A percentile compares a stretch with the other conserved stretches of the same genome.
Conservation (phyloP, 2,888 invertebrate genomes). For the Netelia fuscicornis region DNA sequence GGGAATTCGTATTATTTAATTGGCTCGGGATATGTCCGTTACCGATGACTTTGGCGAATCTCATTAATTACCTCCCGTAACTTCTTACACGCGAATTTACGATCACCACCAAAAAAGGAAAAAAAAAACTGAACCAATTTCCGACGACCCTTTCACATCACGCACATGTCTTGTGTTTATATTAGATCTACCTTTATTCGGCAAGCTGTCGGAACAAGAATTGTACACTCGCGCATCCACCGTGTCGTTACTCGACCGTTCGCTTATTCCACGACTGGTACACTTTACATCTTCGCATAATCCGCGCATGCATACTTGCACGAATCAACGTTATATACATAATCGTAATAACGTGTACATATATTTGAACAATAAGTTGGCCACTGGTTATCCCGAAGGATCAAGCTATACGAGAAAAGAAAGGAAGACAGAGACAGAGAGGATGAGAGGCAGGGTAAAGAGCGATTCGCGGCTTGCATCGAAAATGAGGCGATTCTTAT, state of each 20-base stretch:
- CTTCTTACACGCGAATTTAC: background rate
- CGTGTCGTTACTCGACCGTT: conserved; percentile 6
- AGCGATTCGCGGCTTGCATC: conserved; percentile 69
- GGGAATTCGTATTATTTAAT: too few relatives aligned
- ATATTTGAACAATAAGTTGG: conserved; percentile 66
- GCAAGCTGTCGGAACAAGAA: background rate
- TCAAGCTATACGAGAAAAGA: conserved; percentile 41
- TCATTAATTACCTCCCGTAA: conserved; percentile 5
- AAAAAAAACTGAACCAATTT: too few relatives aligned
- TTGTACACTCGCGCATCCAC: conserved; percentile 7
- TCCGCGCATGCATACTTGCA: background rate
- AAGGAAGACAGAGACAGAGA: conserved; percentile 34
- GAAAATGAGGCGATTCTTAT: conserved; percentile 72
- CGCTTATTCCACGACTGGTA: background rate
- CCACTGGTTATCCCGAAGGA: conserved; percentile 62
- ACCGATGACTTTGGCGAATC: background rate
- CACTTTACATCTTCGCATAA: background rate
- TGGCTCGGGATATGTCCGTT: too few relatives aligned
- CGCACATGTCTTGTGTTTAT: too few relatives aligned
- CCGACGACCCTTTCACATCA: too few relatives aligned
- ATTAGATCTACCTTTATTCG: background rate
- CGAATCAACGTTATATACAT: background rate
- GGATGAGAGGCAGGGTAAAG: conserved; percentile 22
- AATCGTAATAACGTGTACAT: conserved; percentile 34
- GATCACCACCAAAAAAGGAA: too few relatives aligned